phyloP scores from a whole-genome alignment of 64 coral and sea anemone genomes.

The Trachythela sp. region DNA sequence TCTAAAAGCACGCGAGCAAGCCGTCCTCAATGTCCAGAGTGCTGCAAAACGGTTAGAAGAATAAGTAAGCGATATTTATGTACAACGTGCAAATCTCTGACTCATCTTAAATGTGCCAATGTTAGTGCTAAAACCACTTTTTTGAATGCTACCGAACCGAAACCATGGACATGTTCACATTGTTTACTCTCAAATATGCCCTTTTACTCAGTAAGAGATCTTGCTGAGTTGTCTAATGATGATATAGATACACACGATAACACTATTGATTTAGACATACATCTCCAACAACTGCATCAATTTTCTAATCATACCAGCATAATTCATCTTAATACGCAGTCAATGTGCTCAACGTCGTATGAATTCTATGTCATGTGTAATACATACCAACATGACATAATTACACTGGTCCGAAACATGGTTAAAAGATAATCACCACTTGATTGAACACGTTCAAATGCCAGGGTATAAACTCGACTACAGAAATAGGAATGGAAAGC shows the following conservation, averaged over 20 bases:
- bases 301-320: neutral
- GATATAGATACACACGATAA: neutral
- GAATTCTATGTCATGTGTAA: neutral
- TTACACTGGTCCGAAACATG: neutral
- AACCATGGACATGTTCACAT: neutral
- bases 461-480: neutral
- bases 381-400: neutral
- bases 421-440: neutral
- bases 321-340: neutral
- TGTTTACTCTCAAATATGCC: neutral
- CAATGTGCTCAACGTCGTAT: neutral
- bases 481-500: neutral
- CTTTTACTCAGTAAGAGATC: neutral
- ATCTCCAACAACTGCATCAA: neutral
- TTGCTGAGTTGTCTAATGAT: slow-evolving; percentile 7
- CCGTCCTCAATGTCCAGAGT: neutral
- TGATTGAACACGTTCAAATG: neutral
- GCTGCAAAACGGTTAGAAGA: slow-evolving; percentile 15
- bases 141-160: slow-evolving; percentile 5
- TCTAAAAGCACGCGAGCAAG: neutral
- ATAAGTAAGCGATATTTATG: slow-evolving; percentile 20
- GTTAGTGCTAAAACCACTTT: neutral
- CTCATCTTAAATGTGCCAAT: slow-evolving; percentile 20
- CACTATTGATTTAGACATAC: neutral
- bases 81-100: neutral